These are phyloP conservation scores for Ricordea florida DNA, from an alignment of 92 coral and sea anemone genomes.

Conservation along the genomic window DNA sequence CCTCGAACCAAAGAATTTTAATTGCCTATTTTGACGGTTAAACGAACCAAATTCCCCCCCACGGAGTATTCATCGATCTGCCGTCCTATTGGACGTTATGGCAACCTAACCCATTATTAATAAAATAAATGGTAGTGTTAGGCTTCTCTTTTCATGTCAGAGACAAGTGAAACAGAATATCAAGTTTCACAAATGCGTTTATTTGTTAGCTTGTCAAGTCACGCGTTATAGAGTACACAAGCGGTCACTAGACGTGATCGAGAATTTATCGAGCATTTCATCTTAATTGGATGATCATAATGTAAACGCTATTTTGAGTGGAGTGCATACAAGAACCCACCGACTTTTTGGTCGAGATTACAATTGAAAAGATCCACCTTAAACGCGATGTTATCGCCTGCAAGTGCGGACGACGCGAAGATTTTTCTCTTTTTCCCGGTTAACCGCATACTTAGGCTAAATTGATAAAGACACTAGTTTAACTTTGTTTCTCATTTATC, in stretches of 20 bases:
- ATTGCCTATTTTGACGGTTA: constrained; percentile 92
- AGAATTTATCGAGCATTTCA: constrained; percentile 6
- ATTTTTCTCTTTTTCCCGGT: constrained; percentile 16
- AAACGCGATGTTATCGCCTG: constrained; percentile 27
- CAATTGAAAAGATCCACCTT: constrained; percentile 31
- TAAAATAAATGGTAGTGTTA: constrained; percentile 50
- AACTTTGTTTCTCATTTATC: constrained; percentile 24
- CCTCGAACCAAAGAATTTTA: constrained; percentile 81
- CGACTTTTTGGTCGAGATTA: constrained; percentile 19
- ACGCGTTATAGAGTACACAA: constrained; percentile 20
- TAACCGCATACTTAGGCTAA: constrained; percentile 43
- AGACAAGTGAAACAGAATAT: constrained; percentile 25
- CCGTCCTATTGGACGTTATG: constrained; percentile 50
- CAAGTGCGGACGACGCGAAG: constrained; percentile 3
- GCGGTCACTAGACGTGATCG: background rate
- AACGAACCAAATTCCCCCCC: constrained; percentile 87
- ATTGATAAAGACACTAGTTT: constrained; percentile 24
- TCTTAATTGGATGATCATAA: constrained; percentile 20
- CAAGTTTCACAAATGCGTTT: constrained; percentile 23
- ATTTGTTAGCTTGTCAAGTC: constrained; percentile 18
- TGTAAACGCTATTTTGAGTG: constrained; percentile 10
- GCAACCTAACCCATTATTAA: constrained; percentile 61
- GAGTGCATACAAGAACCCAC: constrained; percentile 9
- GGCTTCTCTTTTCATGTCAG: constrained; percentile 39
- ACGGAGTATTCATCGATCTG: constrained; percentile 70